These are phyloP conservation scores for Drosophila arawakana DNA, from an alignment of 1,140 invertebrate genomes.

Conservation along the genomic window DNA sequence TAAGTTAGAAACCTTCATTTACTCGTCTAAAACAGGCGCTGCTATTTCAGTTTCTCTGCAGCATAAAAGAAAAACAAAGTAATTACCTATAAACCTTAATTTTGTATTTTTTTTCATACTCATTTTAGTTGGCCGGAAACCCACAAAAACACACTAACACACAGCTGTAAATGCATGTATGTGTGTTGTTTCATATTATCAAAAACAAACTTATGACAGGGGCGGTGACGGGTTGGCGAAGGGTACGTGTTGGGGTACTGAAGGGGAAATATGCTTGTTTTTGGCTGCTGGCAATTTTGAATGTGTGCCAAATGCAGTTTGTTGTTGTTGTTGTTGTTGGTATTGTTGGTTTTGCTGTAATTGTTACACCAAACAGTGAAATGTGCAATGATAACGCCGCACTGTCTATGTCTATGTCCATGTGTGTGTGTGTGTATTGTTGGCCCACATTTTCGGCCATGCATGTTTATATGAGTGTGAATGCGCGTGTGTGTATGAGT, in stretches of 20 bases:
- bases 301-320: slow-evolving; percentile 72
- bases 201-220: slow-evolving; percentile 63
- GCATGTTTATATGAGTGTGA: slow-evolving; percentile 22
- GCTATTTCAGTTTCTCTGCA: slow-evolving; percentile 1
- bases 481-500: slow-evolving; percentile 1
- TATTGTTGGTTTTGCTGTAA: slow-evolving; percentile 73
- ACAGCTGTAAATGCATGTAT: slow-evolving; percentile 34
- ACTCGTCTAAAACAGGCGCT: not conserved
- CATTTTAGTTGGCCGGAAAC: slow-evolving; percentile 20
- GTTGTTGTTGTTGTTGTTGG: slow-evolving; percentile 48
- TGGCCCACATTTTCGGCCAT: slow-evolving; percentile 43
- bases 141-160: slow-evolving; percentile 18
- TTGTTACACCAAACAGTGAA: slow-evolving; percentile 80
- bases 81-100: slow-evolving; percentile 57
- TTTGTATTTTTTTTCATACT: slow-evolving; percentile 44
- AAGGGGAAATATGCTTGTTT: slow-evolving; percentile 52
- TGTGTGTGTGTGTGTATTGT: slow-evolving; percentile 19
- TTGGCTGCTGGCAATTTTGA: slow-evolving; percentile 78
- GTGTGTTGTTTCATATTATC: slow-evolving; percentile 74
- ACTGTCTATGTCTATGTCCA: slow-evolving; percentile 50
- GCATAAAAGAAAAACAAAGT: slow-evolving; percentile 34
- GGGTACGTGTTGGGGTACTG: not conserved
- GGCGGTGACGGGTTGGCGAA: slow-evolving; percentile 11
- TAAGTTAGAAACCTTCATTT: too few relatives aligned
- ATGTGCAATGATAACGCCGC: slow-evolving; percentile 78